phyloP scores from a whole-genome alignment of 2,797 vertebrate species.

The Podargus strigoides region DNA sequence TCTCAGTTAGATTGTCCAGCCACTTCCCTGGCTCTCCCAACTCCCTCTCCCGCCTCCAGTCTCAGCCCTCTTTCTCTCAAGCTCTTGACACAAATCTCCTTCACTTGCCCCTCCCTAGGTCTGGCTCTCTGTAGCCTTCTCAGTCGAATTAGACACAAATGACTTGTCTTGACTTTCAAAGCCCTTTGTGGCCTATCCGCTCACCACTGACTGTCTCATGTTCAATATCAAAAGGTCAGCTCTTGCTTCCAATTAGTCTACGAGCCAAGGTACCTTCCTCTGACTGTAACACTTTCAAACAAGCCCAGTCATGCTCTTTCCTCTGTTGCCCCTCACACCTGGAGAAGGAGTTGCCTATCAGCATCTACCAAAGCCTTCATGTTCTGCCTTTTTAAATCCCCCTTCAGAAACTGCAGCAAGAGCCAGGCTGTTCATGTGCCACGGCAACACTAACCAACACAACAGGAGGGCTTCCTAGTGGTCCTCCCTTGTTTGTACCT shows the following conservation, averaged over 20 bases:
- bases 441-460: background rate
- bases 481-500: background rate
- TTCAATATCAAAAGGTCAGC: conserved; percentile 51
- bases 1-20: conserved; percentile 28
- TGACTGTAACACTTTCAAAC: conserved; percentile 21
- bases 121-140: conserved; percentile 27
- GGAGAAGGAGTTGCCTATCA: conserved; percentile 3
- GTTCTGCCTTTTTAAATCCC: background rate
- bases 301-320: conserved; percentile 12
- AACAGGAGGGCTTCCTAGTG: background rate
- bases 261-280: conserved; percentile 20
- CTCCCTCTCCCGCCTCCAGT: conserved; percentile 14
- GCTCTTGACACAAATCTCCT: conserved; percentile 15
- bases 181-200: conserved; percentile 36
- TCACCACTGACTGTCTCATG: conserved; percentile 53
- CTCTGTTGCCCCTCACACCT: background rate
- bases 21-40: conserved; percentile 3
- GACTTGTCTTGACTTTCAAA: conserved; percentile 51
- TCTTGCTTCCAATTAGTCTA: conserved; percentile 52
- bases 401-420: background rate
- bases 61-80: conserved; percentile 23
- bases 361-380: conserved; percentile 12
- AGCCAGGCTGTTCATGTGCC: background rate
- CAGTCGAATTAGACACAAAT: conserved; percentile 49
- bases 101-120: background rate